Evolutionary conservation across 1,140 invertebrate species (phyloP), one percentile per base, ranked within the genome.

Genomic region (Drosophila bifasciata): DNA sequence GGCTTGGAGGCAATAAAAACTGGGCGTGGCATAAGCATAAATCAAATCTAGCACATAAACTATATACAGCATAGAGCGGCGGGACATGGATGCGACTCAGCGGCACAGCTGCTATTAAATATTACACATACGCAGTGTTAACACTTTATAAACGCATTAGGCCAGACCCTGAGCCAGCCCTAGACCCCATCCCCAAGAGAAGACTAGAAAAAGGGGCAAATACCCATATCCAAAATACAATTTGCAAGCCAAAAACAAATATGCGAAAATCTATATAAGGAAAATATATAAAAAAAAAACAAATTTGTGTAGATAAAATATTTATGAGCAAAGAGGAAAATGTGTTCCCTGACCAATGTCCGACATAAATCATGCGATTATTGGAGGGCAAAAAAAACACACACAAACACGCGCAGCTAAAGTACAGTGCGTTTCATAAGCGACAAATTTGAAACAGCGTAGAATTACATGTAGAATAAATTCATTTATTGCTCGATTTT

Each of bases 111-210:
- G 80, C 72, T 45, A 73, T 79, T 85, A 85, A 86, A 80, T 81
- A 76, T 86, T 75, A 67, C 78, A 70, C 66, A 88, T 78, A 86
- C 83, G 70, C 64, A 68, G 62, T 76, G 83, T 86, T 88, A 88
- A 73, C 83, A 88, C 78, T 88, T 86, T 83, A 88, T 88, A 88
- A 88, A 76, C 70, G 63, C 83, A 86, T 88, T 88, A 85, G 75
- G 53, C 2, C 4, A n/a, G n/a, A n/a, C n/a, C n/a, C n/a, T n/a
- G n/a, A n/a, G 0, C 9, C 9, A 4, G 32, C 32, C 53, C 17
- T 40, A 11, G 0, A 1, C 28, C 11, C 15, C 56, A 1, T 1
- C 28, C 11, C 15, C 56, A 39, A 11, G 8, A 11, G 28, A 3
- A 11, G 28, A 23, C 23, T 28, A 32, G 36, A 43, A 71, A 71